Conservation (phyloP, 2,797 vertebrate species). For the Eptatretus atami region DNA sequence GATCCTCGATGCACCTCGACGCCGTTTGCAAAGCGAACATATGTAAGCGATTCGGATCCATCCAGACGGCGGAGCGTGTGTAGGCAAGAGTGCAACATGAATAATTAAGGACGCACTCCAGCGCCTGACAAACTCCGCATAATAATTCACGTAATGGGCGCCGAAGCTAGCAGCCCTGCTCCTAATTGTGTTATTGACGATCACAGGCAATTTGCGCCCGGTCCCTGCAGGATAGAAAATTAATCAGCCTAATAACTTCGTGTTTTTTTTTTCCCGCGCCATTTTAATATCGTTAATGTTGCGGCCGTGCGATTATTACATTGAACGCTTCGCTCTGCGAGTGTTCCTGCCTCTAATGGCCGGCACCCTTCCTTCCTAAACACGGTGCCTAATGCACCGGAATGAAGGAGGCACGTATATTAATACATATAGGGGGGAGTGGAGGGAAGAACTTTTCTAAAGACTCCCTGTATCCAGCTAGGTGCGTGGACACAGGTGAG, state of each 20-base stretch:
- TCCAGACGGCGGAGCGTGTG: neutral
- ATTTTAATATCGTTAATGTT: constrained; percentile 1
- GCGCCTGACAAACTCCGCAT: constrained; percentile 99
- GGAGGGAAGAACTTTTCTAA: too few species aligned
- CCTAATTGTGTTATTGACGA: constrained; percentile 99
- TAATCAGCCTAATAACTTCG: constrained; percentile 68
- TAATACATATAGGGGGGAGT: too few species aligned
- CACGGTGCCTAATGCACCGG: too few species aligned
- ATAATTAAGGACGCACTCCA: constrained; percentile 99
- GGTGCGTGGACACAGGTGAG: too few species aligned
- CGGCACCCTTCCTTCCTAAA: too few species aligned
- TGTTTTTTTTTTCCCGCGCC: neutral
- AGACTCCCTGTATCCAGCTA: too few species aligned
- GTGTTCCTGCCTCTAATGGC: too few species aligned
- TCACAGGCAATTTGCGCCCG: constrained; percentile 99
- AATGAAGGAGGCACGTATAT: too few species aligned
- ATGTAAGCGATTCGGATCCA: too few species aligned
- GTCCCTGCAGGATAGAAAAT: constrained; percentile 99
- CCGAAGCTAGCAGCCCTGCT: constrained; percentile 42
- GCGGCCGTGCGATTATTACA: constrained; percentile 1
- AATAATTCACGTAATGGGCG: constrained; percentile 99
- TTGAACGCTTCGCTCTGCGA: neutral
- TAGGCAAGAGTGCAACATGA: constrained; percentile 21
- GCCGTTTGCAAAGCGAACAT: too few species aligned
- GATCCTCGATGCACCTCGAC: too few species aligned